Percentiles rank a stretch among this genome's conserved stretches.
These are phyloP conservation scores for Zygaena filipendulae DNA, from an alignment of 2,888 invertebrate genomes.

Conservation along the genomic window DNA sequence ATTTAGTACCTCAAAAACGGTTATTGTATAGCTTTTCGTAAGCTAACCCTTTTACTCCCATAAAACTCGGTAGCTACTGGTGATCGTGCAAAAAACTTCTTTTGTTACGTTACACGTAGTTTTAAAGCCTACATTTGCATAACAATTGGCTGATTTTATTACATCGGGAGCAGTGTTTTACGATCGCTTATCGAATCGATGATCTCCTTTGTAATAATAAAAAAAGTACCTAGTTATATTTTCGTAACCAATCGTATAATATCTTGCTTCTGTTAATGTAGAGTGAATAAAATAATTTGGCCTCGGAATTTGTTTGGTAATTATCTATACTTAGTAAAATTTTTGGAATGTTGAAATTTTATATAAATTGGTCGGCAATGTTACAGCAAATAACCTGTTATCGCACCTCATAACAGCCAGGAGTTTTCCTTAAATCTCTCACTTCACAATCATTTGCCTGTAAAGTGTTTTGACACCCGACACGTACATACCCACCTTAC, in stretches of 20 bases:
- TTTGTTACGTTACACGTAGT: conserved; percentile 33
- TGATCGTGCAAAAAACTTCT: conserved; percentile 40
- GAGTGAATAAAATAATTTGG: too few relatives aligned
- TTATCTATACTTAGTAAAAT: too few relatives aligned
- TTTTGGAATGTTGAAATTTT: too few relatives aligned
- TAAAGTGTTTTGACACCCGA: conserved; percentile 36
- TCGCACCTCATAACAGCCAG: not conserved
- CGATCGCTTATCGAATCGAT: conserved; percentile 56
- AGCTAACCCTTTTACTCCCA: conserved; percentile 49
- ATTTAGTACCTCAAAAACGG: conserved; percentile 53
- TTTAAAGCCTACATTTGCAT: conserved; percentile 39
- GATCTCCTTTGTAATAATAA: conserved; percentile 42
- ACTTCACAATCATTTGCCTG: conserved; percentile 26
- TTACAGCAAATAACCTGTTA: too few relatives aligned
- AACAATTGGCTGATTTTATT: conserved; percentile 47
- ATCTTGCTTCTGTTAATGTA: too few relatives aligned
- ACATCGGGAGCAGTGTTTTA: conserved; percentile 54
- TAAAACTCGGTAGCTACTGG: conserved; percentile 51
- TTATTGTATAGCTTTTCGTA: conserved; percentile 57
- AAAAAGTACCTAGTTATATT: too few relatives aligned
- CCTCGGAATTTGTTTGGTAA: too few relatives aligned
- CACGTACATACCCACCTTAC: conserved; percentile 46
- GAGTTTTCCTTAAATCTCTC: not conserved
- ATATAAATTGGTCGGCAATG: too few relatives aligned
- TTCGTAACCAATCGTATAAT: too few relatives aligned